Conservation (phyloP, 2,113 vertebrate species). For the Typhlomys cinereus region DNA sequence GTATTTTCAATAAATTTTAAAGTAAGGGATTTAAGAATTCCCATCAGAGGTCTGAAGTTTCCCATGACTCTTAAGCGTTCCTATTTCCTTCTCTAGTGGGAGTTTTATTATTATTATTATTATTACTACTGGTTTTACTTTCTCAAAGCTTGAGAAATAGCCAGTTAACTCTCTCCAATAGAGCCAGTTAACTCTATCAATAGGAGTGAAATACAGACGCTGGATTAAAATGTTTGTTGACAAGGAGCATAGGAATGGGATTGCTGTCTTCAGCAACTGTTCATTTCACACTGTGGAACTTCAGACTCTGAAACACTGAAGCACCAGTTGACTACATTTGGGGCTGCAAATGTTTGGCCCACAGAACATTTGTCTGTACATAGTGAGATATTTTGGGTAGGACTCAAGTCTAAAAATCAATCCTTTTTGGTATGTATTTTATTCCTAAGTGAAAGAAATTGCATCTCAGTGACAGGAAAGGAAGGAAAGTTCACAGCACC, state of each 20-base stretch:
- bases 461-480: neutral
- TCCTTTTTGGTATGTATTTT: neutral
- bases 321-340: neutral
- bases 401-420: neutral
- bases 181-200: too few relatives aligned
- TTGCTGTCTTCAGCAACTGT: neutral
- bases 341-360: neutral
- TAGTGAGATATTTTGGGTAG: neutral
- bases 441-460: neutral
- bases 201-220: neutral
- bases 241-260: neutral
- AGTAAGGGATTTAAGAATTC: neutral
- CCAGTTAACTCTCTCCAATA: neutral
- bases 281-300: neutral
- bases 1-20: neutral
- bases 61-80: neutral
- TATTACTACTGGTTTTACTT: slow-evolving; percentile 58
- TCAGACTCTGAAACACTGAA: slow-evolving; percentile 1
- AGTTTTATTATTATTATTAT: too few relatives aligned
- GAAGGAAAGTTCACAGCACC: neutral
- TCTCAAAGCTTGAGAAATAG: neutral
- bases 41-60: neutral
- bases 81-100: neutral
- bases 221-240: neutral
- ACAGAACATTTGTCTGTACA: neutral